phyloP scores from a whole-genome alignment of 2,797 vertebrate species.

The Botia kubotai region DNA sequence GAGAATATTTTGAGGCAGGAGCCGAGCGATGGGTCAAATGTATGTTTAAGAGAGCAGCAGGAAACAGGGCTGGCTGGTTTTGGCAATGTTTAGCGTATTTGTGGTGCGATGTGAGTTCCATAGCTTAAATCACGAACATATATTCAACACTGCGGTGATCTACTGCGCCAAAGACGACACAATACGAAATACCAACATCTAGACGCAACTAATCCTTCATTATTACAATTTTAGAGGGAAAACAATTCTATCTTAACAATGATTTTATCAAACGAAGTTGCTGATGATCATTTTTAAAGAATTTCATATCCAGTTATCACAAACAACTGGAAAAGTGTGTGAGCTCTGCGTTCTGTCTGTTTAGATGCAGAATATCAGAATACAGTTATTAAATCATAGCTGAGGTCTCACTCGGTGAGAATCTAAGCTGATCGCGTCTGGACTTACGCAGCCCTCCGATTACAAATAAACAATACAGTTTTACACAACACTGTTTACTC shows the following conservation, averaged over 20 bases:
- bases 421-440: slow-evolving; percentile 10
- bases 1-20: slow-evolving; percentile 40
- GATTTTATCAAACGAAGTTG: no score
- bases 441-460: slow-evolving; percentile 21
- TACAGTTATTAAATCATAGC: not conserved
- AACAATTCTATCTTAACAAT: no score
- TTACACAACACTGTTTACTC: no score
- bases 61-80: slow-evolving; percentile 40
- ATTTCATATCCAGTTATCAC: no score
- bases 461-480: slow-evolving; percentile 41
- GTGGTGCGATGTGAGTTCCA: slow-evolving; percentile 29
- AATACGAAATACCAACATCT: no score
- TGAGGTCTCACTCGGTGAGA: not conserved
- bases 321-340: no score
- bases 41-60: slow-evolving; percentile 45
- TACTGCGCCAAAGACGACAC: no score
- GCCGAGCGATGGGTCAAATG: slow-evolving; percentile 64
- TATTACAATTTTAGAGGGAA: no score
- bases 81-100: slow-evolving; percentile 49
- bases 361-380: not conserved
- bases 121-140: not conserved
- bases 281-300: no score
- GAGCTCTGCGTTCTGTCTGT: no score
- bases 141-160: not conserved
- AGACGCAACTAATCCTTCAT: no score